phyloP scores from a whole-genome alignment of 2,888 invertebrate species.

The Nemotelus pantherinus region DNA sequence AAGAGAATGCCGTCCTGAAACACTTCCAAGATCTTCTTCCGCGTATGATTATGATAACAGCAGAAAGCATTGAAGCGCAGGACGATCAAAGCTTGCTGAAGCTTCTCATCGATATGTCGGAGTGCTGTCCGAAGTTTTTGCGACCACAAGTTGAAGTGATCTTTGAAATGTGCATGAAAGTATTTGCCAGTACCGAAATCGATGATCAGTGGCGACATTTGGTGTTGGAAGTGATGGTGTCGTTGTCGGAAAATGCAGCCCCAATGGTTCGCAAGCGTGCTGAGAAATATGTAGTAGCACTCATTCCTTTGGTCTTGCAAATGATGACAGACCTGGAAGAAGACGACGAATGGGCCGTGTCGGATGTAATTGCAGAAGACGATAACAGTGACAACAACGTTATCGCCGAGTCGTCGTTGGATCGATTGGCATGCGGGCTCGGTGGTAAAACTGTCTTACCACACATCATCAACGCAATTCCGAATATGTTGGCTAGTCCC shows the following conservation, averaged over 20 bases:
- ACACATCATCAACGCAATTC: slow-evolving; percentile 85
- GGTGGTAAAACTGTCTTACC: slow-evolving; percentile 92
- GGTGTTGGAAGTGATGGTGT: slow-evolving; percentile 87
- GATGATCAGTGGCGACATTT: slow-evolving; percentile 89
- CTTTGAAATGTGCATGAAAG: slow-evolving; percentile 88
- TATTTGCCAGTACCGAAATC: slow-evolving; percentile 75
- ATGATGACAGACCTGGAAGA: slow-evolving; percentile 97
- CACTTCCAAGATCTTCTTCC: slow-evolving; percentile 88
- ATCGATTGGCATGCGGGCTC: slow-evolving; percentile 96
- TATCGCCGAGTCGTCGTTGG: slow-evolving; percentile 95
- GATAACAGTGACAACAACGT: slow-evolving; percentile 95
- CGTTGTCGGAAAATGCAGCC: slow-evolving; percentile 88
- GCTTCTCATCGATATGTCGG: slow-evolving; percentile 92
- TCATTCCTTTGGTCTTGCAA: slow-evolving; percentile 86
- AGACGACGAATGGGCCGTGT: slow-evolving; percentile 86
- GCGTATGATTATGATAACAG: slow-evolving; percentile 76
- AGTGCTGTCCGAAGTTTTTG: slow-evolving; percentile 91
- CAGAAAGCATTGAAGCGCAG: slow-evolving; percentile 82
- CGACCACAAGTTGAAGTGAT: slow-evolving; percentile 86
- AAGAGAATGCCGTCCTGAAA: slow-evolving; percentile 88
- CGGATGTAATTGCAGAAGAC: slow-evolving; percentile 89
- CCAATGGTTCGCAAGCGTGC: slow-evolving; percentile 96
- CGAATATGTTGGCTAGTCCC: slow-evolving; percentile 83
- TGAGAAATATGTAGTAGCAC: slow-evolving; percentile 79
- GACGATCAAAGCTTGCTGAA: slow-evolving; percentile 93